phyloP scores from a whole-genome alignment of 2,113 vertebrate species.

The Polypterus bichir region DNA sequence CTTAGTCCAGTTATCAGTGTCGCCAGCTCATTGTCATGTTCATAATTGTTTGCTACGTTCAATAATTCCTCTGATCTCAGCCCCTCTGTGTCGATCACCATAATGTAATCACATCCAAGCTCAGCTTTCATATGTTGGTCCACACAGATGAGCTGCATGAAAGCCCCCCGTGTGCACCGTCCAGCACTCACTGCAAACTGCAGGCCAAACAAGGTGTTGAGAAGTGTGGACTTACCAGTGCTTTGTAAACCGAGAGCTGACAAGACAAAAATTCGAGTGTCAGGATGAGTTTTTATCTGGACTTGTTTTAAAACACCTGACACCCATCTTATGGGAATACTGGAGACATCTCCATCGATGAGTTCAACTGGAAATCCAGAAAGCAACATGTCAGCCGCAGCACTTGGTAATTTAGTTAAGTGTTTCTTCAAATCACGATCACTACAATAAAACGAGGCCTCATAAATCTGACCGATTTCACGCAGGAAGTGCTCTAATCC shows the following conservation, averaged over 20 bases:
- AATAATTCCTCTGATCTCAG: background rate
- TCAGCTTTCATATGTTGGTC: too few species aligned
- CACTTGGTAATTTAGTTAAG: background rate
- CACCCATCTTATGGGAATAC: slow-evolving; percentile 7
- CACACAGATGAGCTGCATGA: too few species aligned
- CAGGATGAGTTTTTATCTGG: background rate
- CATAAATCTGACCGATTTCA: slow-evolving; percentile 50
- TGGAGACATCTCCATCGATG: slow-evolving; percentile 6
- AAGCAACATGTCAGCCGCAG: slow-evolving; percentile 4
- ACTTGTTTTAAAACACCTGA: background rate
- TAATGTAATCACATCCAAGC: too few species aligned
- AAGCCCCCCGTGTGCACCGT: slow-evolving; percentile 32
- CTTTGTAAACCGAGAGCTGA: slow-evolving; percentile 6
- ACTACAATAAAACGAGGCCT: slow-evolving; percentile 36
- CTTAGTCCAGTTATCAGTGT: slow-evolving; percentile 40
- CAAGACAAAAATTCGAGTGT: background rate
- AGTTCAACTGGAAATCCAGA: slow-evolving; percentile 5
- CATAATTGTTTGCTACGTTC: slow-evolving; percentile 26
- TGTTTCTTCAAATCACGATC: slow-evolving; percentile 19
- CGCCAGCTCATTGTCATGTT: slow-evolving; percentile 37
- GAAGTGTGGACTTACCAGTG: slow-evolving; percentile 35
- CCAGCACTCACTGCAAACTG: slow-evolving; percentile 34
- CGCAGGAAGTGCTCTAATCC: slow-evolving; percentile 50
- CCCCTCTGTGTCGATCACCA: too few species aligned
- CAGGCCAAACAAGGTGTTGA: slow-evolving; percentile 52